Evolutionary conservation across 2,888 invertebrate genomes (phyloP).

Genomic region (Apocheima hispidaria): DNA sequence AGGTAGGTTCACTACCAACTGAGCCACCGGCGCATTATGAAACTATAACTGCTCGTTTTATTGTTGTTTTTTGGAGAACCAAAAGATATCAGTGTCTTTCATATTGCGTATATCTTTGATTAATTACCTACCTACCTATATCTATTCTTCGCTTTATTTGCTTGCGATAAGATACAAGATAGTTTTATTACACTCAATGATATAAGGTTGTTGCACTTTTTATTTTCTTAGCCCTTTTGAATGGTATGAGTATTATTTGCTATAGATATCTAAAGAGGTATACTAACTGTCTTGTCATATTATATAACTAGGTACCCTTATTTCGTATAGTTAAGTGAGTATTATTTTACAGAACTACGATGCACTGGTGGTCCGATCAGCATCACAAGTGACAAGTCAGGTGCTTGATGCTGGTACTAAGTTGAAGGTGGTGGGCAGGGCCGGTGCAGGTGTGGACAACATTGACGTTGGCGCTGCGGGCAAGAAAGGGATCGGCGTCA

Average conservation of each 20-base stretch:
- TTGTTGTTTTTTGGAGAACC: too few species aligned
- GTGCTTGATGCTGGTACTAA: constrained; percentile 91
- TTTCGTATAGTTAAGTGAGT: too few species aligned
- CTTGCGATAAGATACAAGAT: not conserved
- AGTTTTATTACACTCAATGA: constrained; percentile 27
- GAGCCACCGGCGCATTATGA: too few species aligned
- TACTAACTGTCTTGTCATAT: too few species aligned
- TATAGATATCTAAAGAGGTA: too few species aligned
- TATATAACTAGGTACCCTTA: too few species aligned
- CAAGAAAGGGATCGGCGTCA: constrained; percentile 93
- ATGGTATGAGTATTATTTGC: too few species aligned
- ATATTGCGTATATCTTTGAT: too few species aligned
- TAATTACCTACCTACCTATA: too few species aligned
- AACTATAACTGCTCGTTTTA: too few species aligned
- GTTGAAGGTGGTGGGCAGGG: constrained; percentile 96
- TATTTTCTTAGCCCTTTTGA: not conserved
- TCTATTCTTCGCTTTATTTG: not conserved
- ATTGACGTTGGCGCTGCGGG: constrained; percentile 96
- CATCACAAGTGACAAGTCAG: constrained; percentile 96
- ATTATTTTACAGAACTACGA: constrained; percentile 95
- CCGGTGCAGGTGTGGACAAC: constrained; percentile 99
- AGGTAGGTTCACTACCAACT: too few species aligned
- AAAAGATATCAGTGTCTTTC: too few species aligned
- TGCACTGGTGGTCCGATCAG: constrained; percentile 96
- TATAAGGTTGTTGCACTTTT: constrained; percentile 45